Evolutionary conservation across 2,888 invertebrate species (phyloP).

Genomic region (Nemotelus nigrinus): DNA sequence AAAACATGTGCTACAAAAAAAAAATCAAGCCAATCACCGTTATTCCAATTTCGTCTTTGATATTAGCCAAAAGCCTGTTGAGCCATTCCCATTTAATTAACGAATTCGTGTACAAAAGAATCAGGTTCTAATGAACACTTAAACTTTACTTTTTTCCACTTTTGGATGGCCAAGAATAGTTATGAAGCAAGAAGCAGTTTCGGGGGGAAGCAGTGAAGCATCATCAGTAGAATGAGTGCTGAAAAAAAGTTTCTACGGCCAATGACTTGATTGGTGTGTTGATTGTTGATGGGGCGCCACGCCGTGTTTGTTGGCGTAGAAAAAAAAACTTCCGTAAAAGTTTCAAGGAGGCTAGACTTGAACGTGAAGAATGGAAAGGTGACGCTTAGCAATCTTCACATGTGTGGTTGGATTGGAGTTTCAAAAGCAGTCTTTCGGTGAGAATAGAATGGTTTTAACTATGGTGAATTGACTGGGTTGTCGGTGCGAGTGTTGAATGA

Average conservation of each 20-base stretch:
- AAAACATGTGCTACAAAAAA: no score
- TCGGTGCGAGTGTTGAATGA: no score
- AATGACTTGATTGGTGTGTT: conserved; percentile 14
- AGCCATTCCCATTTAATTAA: conserved; percentile 14
- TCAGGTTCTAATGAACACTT: conserved; percentile 17
- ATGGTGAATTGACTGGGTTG: no score
- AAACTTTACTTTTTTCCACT: not conserved
- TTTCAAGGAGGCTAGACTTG: not conserved
- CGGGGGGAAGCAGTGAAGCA: no score
- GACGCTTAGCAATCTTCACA: not conserved
- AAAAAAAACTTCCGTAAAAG: not conserved
- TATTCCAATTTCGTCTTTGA: not conserved
- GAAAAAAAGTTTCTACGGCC: conserved; percentile 3
- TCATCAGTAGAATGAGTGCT: no score
- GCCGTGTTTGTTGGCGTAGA: not conserved
- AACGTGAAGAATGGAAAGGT: not conserved
- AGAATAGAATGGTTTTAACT: not conserved
- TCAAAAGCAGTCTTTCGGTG: not conserved
- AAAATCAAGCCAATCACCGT: not conserved
- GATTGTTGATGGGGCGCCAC: not conserved
- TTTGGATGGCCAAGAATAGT: no score
- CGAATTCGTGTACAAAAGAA: conserved; percentile 13
- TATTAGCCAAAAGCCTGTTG: not conserved
- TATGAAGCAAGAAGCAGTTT: no score
- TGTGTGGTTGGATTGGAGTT: not conserved